Evolutionary conservation across 1,140 invertebrate species (phyloP), one percentile per base, ranked within the genome.

Genomic region (Drosophila lini): DNA sequence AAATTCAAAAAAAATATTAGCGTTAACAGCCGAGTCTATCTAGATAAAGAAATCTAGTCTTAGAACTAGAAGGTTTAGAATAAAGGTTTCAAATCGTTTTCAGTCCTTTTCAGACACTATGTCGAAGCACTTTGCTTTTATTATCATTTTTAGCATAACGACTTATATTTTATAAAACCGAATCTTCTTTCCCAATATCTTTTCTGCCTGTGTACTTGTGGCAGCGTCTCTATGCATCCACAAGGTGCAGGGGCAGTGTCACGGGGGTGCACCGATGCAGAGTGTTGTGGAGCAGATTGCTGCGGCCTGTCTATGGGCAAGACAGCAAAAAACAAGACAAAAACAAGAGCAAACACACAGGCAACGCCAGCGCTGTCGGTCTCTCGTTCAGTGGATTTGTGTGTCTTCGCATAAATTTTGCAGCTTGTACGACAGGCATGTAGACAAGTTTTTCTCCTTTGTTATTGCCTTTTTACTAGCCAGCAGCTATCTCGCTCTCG

Each of bases 381-480:
- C 80, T 83, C 78, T 89, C 89, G 89, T 91, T 91, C 89, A 91
- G 75, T 91, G 84, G 89, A 91, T 91, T 91, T 91, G 83, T 91
- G 89, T 91, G 89, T 77, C 89, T 91, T 91, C 83, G 89, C 89
- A 91, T 91, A 91, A 91, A 89, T 91, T 91, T 88, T 91, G 83
- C 82, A 83, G 85, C 84, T 84, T 84, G 84, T 88, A 76, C 73
- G 83, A 86, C 75, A 86, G 79, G 60, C 80, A 62, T 84, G 84
- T 81, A 89, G 80, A 88, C 84, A 88, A 81, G 84, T 90, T 89
- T 83, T 89, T 78, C 52, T 71, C 52, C 40, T 42, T 69, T 34
- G 52, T 70, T 56, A 69, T 48, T 56, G 48, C 41, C 25, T 74
- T 57, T 55, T 61, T 52, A 38, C 77, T 81, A 76, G 59, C 32